Evolutionary conservation across 1,140 invertebrate species (phyloP), one percentile per base, ranked within the genome.

Genomic region (Psix sp.): DNA sequence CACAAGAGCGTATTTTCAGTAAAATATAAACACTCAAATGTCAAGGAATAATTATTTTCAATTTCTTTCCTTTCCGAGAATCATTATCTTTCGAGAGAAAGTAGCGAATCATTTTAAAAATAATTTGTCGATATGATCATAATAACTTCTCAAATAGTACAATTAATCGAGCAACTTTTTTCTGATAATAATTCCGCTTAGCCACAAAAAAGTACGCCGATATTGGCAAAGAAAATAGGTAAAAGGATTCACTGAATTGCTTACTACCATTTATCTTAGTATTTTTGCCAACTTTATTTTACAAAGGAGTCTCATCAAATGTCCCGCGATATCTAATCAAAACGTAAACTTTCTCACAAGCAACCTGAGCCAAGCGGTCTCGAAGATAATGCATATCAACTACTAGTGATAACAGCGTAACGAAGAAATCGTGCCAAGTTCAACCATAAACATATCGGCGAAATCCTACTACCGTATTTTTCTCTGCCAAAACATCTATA

Each of bases 331-430:
- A 62, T 66, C 60, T 66, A 74, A 60, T 74, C 46, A 33, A 54
- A 65, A 57, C 38, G 18, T 72, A 57, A 73, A 74, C 70, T 74
- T 74, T 65, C 70, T 62, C 70, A 66, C 39, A 36, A 56, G 70
- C 16, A 56, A 74, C 20, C 9, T 26, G 43, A 66, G 46, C 17
- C 56, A 35, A 36, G 38, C 15, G 6, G 70, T 56, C 18, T 60
- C 46, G 38, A 5, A 66, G 70, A 73, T 73, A 73, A 73, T 35
- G 29, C 46, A 31, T 62, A 67, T 67, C 62, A 11, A 20, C 38
- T 74, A 67, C 49, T 49, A 38, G 20, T 20, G 60, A 73, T 74
- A 74, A 62, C 26, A 24, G 3, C 3, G 7, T 24, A 4, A 24
- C 7, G 21, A 24, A 24, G 21, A 24, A 24, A 24, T 24, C 7